phyloP scores from a whole-genome alignment of 1,140 invertebrate species.

The Leguminivora glycinivorella region DNA sequence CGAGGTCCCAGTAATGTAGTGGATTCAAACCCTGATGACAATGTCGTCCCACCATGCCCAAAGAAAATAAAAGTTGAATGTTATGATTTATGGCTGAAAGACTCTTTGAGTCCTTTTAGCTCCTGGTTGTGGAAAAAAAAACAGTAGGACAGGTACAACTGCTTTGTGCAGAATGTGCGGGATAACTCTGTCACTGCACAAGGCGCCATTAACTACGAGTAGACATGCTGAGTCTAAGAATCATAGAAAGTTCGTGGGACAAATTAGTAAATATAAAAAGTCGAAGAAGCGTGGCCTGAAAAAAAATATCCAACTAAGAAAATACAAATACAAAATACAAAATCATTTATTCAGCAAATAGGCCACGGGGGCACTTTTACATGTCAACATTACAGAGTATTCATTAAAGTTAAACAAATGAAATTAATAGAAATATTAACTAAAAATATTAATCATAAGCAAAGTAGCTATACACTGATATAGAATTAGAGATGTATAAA shows the following conservation, averaged over 20 bases:
- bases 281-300: neutral
- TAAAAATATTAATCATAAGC: no score
- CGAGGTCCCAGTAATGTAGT: neutral
- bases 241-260: neutral
- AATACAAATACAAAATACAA: no score
- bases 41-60: neutral
- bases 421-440: no score
- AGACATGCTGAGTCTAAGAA: neutral
- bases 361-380: no score
- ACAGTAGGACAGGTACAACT: no score
- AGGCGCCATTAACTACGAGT: neutral
- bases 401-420: no score
- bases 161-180: constrained; percentile 1
- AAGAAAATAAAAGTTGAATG: neutral
- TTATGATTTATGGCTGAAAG: neutral
- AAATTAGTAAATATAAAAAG: neutral
- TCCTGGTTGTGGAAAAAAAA: neutral
- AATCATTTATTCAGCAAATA: no score
- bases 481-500: no score
- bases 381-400: no score
- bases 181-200: neutral
- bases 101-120: neutral
- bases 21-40: neutral
- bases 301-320: neutral
- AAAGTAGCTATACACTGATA: no score